Percentiles rank a stretch among this genome's conserved stretches.
These are phyloP conservation scores for Thunnus thynnus DNA, from an alignment of 2,113 vertebrate genomes.

Conservation along the genomic window DNA sequence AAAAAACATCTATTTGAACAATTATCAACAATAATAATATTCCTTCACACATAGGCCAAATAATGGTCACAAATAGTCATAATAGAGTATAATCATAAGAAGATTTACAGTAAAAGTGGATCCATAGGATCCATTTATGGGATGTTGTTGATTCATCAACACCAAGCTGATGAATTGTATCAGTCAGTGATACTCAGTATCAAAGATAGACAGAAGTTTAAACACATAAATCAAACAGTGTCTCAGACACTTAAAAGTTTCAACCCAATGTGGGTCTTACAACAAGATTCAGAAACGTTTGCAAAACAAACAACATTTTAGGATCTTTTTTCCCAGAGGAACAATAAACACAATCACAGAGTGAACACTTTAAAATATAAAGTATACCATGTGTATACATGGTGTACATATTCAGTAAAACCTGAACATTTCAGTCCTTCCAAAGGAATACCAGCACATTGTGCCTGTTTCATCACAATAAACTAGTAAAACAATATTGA, in stretches of 20 bases:
- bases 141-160: constrained; percentile 42
- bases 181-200: constrained; percentile 67
- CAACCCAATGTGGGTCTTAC: constrained; percentile 70
- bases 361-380: constrained; percentile 29
- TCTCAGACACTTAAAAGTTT: constrained; percentile 54
- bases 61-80: constrained; percentile 60
- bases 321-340: constrained; percentile 33
- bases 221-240: constrained; percentile 48
- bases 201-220: constrained; percentile 34
- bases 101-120: constrained; percentile 72
- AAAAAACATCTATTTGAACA: constrained; percentile 58
- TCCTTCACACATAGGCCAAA: constrained; percentile 51
- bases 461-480: constrained; percentile 31
- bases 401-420: constrained; percentile 63
- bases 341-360: constrained; percentile 31
- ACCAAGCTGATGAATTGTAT: constrained; percentile 49
- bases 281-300: constrained; percentile 42
- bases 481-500: constrained; percentile 20
- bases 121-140: constrained; percentile 73
- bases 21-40: constrained; percentile 29
- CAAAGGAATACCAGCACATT: constrained; percentile 54
- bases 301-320: constrained; percentile 54
- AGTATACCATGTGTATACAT: constrained; percentile 32
- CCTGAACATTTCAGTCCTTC: constrained; percentile 62
- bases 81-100: constrained; percentile 59